phyloP scores from a whole-genome alignment of 2,888 invertebrate species.

The Anoplius nigerrimus region DNA sequence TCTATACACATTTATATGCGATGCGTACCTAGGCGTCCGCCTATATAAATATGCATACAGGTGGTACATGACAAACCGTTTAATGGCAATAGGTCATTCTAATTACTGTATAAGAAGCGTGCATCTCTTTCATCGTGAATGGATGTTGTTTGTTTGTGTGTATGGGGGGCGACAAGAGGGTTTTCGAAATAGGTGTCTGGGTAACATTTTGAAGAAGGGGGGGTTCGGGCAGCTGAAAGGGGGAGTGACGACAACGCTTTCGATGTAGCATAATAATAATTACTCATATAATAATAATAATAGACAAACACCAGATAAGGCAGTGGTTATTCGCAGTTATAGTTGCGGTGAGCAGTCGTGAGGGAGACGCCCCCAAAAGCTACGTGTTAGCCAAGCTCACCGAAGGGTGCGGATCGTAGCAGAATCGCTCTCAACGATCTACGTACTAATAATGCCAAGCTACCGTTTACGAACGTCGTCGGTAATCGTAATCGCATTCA shows the following conservation, averaged over 20 bases:
- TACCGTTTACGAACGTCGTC: neutral
- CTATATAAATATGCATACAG: conserved; percentile 17
- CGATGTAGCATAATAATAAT: conserved; percentile 57
- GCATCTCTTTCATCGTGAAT: conserved; percentile 57
- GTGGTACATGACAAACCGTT: conserved; percentile 47
- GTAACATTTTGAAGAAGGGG: no score
- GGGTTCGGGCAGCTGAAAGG: conserved; percentile 13
- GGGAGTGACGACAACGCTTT: conserved; percentile 55
- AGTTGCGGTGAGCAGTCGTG: conserved; percentile 76
- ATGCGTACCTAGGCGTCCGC: neutral
- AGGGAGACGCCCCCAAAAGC: conserved; percentile 74
- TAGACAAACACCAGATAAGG: conserved; percentile 75
- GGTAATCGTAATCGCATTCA: no score
- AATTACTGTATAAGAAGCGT: conserved; percentile 56
- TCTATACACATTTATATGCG: conserved; percentile 19
- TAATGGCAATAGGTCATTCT: conserved; percentile 43
- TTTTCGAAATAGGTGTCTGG: no score
- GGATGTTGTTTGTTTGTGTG: conserved; percentile 22
- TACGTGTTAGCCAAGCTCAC: conserved; percentile 74
- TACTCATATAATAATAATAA: conserved; percentile 68
- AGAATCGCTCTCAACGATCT: conserved; percentile 2
- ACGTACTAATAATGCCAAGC: neutral
- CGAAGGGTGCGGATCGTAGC: conserved; percentile 52
- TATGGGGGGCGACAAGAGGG: no score
- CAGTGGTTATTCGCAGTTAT: conserved; percentile 76